Conservation (phyloP, 2,888 invertebrate genomes). For the Pinctada fucata region DNA sequence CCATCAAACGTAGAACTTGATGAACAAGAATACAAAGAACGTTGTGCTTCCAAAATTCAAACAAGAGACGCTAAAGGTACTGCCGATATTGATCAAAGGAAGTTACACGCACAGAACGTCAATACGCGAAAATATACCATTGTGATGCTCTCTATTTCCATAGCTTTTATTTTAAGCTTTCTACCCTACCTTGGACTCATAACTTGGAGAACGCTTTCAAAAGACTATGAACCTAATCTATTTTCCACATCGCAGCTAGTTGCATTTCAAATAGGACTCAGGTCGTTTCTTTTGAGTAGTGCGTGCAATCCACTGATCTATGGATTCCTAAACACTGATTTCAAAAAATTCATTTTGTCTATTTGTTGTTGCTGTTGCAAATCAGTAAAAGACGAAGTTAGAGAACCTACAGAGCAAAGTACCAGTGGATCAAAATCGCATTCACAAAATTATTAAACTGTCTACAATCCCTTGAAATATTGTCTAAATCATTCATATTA, state of each 20-base stretch:
- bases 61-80: constrained; percentile 29
- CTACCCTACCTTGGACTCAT: constrained; percentile 48
- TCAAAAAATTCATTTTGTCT: constrained; percentile 45
- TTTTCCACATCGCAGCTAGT: constrained; percentile 42
- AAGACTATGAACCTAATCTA: constrained; percentile 39
- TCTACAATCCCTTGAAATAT: no score
- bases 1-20: neutral
- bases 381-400: no score
- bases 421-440: no score
- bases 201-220: constrained; percentile 45
- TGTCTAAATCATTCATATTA: no score
- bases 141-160: constrained; percentile 47
- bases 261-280: constrained; percentile 44
- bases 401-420: no score
- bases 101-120: constrained; percentile 23
- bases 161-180: constrained; percentile 50
- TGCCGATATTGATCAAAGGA: constrained; percentile 31
- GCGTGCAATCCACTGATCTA: constrained; percentile 52
- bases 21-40: neutral
- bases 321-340: constrained; percentile 52
- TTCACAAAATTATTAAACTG: no score
- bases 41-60: constrained; percentile 4
- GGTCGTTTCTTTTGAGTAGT: constrained; percentile 50
- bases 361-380: neutral
- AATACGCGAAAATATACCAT: constrained; percentile 46